These are phyloP conservation scores for Calyptomena viridis DNA, from an alignment of 2,113 vertebrate genomes.

Conservation along the genomic window DNA sequence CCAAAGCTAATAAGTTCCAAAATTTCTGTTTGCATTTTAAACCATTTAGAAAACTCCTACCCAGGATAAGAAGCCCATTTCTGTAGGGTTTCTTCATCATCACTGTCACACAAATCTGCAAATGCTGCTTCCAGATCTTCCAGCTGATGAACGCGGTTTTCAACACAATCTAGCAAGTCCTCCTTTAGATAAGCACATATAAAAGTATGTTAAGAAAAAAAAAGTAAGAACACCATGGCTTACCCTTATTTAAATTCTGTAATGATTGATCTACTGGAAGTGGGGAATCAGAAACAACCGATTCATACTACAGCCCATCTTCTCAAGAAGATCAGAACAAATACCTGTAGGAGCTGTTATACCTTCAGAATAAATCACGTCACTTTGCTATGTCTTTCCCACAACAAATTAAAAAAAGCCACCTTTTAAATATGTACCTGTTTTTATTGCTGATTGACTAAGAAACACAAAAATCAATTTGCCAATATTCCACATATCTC, in stretches of 20 bases:
- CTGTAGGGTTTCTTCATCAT: slow-evolving; percentile 81
- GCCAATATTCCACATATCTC: neutral
- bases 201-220: neutral
- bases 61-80: slow-evolving; percentile 84
- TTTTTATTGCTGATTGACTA: neutral
- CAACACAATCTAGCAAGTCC: slow-evolving; percentile 84
- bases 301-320: neutral
- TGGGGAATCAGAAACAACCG: neutral
- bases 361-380: neutral
- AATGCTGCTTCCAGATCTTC: slow-evolving; percentile 93
- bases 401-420: neutral
- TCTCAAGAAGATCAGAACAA: neutral
- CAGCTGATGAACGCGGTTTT: slow-evolving; percentile 84
- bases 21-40: neutral
- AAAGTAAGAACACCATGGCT: neutral
- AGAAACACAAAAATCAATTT: neutral
- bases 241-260: neutral
- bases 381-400: neutral
- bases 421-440: neutral
- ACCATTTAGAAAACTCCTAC: slow-evolving; percentile 55
- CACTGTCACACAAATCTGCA: slow-evolving; percentile 89
- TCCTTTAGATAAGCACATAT: slow-evolving; percentile 66
- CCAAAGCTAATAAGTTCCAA: neutral
- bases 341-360: neutral
- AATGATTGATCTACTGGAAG: neutral